Evolutionary conservation across 2,113 vertebrate genomes (phyloP).

Genomic region (Rynchops niger): DNA sequence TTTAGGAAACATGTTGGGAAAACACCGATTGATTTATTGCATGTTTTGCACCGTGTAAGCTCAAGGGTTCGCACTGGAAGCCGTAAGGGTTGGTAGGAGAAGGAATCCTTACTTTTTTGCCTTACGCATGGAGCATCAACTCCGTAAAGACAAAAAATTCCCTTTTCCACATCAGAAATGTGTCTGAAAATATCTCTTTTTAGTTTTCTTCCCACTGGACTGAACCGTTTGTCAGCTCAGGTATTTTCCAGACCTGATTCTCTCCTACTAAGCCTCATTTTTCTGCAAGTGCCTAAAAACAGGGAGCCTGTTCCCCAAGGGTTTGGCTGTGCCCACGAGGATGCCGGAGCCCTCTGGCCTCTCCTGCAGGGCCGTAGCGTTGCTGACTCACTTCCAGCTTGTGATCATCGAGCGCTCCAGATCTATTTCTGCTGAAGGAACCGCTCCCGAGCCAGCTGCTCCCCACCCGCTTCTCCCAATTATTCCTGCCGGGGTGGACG

Average conservation of each 20-base stretch:
- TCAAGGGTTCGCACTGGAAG: not conserved
- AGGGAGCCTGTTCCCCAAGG: accelerated
- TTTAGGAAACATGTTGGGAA: not conserved
- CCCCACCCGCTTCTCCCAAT: not conserved
- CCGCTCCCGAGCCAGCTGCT: not conserved
- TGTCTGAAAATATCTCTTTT: not conserved
- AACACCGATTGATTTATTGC: not conserved
- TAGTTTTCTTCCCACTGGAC: not conserved
- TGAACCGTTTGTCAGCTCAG: not conserved
- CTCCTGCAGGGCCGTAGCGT: accelerated
- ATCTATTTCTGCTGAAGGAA: not conserved
- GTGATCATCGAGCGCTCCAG: not conserved
- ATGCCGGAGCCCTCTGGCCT: not conserved
- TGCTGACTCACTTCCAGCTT: not conserved
- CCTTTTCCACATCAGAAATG: accelerated
- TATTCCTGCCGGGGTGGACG: not conserved
- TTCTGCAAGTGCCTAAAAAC: not conserved
- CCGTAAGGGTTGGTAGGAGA: not conserved
- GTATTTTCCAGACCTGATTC: not conserved
- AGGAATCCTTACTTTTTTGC: not conserved
- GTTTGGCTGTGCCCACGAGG: not conserved
- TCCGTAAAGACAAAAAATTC: not conserved
- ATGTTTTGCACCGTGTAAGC: not conserved
- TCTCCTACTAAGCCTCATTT: not conserved
- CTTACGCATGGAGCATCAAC: not conserved